Percentiles rank a stretch among this genome's conserved stretches.
phyloP scores from a whole-genome alignment of 2,113 vertebrate genomes.

The Zosterops pallidus region DNA sequence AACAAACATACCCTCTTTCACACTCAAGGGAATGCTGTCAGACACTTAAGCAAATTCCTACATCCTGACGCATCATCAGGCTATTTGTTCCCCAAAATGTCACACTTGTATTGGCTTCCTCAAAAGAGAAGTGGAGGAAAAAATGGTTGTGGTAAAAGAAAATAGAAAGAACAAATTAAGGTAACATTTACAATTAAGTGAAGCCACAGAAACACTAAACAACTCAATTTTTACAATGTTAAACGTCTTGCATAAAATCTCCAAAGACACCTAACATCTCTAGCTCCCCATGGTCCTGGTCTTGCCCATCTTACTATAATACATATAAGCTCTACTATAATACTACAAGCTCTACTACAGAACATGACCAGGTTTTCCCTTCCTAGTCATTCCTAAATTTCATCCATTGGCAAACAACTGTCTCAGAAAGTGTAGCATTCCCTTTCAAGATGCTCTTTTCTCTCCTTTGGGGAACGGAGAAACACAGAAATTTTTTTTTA shows the following conservation, averaged over 20 bases:
- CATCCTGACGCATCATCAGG: not conserved
- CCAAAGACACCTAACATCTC: not conserved
- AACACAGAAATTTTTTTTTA: not conserved
- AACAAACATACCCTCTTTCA: not conserved
- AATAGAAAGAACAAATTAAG: not conserved
- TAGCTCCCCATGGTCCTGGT: rapidly evolving
- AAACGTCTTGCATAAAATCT: not conserved
- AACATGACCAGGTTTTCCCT: not conserved
- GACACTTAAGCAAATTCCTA: not conserved
- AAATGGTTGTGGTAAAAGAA: not conserved
- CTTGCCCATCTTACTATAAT: not conserved
- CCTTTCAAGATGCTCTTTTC: not conserved
- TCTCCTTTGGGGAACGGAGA: not conserved
- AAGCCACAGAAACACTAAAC: not conserved
- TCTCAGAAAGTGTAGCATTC: not conserved
- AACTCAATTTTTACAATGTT: not conserved
- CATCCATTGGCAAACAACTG: not conserved
- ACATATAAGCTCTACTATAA: not conserved
- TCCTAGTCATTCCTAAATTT: not conserved
- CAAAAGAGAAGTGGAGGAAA: not conserved
- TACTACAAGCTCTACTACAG: not conserved
- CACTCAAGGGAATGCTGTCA: not conserved
- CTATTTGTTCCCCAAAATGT: not conserved
- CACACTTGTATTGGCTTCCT: not conserved
- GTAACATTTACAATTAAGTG: not conserved